Percentiles rank a stretch among this genome's conserved stretches.
These are phyloP conservation scores for Trematomus loennbergii DNA, from an alignment of 2,113 vertebrate genomes.

Conservation along the genomic window DNA sequence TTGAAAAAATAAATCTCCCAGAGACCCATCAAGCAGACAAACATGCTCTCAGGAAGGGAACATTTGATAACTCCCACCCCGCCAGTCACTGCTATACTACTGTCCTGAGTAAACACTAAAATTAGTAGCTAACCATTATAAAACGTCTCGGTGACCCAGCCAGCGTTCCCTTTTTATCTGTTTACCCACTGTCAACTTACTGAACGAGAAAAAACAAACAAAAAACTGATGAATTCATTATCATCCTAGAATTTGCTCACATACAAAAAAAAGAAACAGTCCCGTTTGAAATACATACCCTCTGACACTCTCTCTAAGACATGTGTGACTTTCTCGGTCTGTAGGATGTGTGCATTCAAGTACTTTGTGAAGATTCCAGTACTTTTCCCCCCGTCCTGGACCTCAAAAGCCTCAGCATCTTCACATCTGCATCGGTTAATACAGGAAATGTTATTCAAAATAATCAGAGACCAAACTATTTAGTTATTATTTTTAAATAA, in stretches of 20 bases:
- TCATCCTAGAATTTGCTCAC: background rate
- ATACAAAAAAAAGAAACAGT: background rate
- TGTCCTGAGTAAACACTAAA: slow-evolving; percentile 47
- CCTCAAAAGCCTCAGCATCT: slow-evolving; percentile 90
- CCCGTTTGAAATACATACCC: slow-evolving; percentile 75
- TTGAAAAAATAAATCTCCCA: slow-evolving; percentile 68
- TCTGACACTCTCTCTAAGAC: slow-evolving; percentile 90
- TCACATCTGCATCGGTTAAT: slow-evolving; percentile 83
- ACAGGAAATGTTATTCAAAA: background rate
- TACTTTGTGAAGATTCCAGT: slow-evolving; percentile 93
- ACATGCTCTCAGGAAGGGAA: slow-evolving; percentile 23
- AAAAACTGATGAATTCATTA: background rate
- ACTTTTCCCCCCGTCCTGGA: slow-evolving; percentile 89
- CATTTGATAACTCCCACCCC: slow-evolving; percentile 10
- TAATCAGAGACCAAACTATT: background rate
- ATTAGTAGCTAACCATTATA: slow-evolving; percentile 11
- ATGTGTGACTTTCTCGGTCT: slow-evolving; percentile 87
- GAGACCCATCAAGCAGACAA: slow-evolving; percentile 64
- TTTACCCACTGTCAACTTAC: slow-evolving; percentile 12
- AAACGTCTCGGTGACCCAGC: slow-evolving; percentile 28
- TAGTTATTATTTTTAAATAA: background rate
- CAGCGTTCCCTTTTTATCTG: slow-evolving; percentile 11
- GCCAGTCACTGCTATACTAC: slow-evolving; percentile 5
- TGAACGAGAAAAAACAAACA: background rate
- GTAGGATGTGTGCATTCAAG: slow-evolving; percentile 88